A percentile compares a stretch with the other conserved stretches of the same genome.
phyloP scores from a whole-genome alignment of 2,888 invertebrate genomes.

The Mesoligia furuncula region DNA sequence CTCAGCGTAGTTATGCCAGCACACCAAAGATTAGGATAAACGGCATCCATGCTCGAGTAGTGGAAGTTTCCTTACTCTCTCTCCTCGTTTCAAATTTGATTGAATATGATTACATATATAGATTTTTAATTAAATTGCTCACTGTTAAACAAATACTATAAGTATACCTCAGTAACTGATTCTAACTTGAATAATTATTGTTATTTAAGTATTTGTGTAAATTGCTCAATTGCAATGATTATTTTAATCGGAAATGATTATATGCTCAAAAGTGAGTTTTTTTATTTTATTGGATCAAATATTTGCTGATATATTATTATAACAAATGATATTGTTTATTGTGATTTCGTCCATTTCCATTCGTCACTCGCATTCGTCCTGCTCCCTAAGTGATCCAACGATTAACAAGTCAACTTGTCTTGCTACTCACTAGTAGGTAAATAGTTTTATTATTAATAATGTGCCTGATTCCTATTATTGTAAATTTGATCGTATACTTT shows the following conservation, averaged over 20 bases:
- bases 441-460: conserved; percentile 82
- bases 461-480: conserved; percentile 90
- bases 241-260: conserved; percentile 82
- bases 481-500: conserved; percentile 88
- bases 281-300: conserved; percentile 84
- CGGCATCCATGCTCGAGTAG: conserved; percentile 78
- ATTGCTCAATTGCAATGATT: conserved; percentile 87
- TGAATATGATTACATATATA: conserved; percentile 73
- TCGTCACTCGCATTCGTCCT: conserved; percentile 65
- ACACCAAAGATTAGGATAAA: conserved; percentile 90
- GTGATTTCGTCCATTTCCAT: conserved; percentile 81
- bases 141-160: conserved; percentile 77
- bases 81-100: conserved; percentile 72
- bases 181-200: conserved; percentile 74
- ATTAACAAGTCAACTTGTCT: conserved; percentile 72
- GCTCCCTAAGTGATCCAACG: conserved; percentile 67
- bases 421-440: conserved; percentile 80
- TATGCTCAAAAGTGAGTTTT: conserved; percentile 87
- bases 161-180: conserved; percentile 80
- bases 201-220: conserved; percentile 75
- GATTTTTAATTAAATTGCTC: conserved; percentile 76
- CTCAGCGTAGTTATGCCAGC: conserved; percentile 83
- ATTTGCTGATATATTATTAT: conserved; percentile 75
- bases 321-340: conserved; percentile 74
- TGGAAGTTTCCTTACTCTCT: conserved; percentile 73